Evolutionary conservation across 2,113 vertebrate genomes (phyloP).

Genomic region (Peromyscus californicus): DNA sequence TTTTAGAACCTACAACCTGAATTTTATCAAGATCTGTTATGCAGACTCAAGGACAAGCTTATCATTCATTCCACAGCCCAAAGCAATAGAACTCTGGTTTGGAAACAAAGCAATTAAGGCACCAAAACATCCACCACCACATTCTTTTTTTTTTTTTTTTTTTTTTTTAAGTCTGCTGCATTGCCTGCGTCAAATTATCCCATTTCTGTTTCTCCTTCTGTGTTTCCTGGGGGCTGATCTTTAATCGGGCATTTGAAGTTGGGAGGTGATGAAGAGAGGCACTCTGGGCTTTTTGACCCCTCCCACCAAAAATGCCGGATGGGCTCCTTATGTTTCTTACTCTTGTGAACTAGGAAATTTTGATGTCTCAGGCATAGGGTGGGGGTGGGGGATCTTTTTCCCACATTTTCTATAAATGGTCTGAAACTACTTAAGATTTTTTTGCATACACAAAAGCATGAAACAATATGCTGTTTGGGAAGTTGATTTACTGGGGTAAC

Average conservation of each 20-base stretch:
- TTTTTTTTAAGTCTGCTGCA: slow-evolving; percentile 1
- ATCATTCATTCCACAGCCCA: background rate
- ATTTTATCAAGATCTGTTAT: background rate
- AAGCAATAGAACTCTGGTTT: background rate
- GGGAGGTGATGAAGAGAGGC: slow-evolving; percentile 12
- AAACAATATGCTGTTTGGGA: slow-evolving; percentile 20
- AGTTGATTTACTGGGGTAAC: slow-evolving; percentile 4
- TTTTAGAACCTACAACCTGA: background rate
- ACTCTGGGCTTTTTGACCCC: slow-evolving; percentile 43
- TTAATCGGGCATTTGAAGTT: slow-evolving; percentile 53
- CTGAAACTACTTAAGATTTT: slow-evolving; percentile 56
- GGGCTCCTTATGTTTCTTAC: background rate
- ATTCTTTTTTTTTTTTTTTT: slow-evolving; percentile 42
- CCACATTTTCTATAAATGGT: slow-evolving; percentile 37
- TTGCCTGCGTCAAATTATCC: slow-evolving; percentile 56
- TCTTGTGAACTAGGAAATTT: slow-evolving; percentile 22
- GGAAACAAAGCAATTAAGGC: slow-evolving; percentile 26
- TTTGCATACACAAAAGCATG: slow-evolving; percentile 4
- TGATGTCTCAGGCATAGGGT: slow-evolving; percentile 21
- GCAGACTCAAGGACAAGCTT: background rate
- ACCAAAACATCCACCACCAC: background rate
- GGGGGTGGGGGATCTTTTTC: background rate
- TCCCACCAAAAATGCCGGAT: background rate
- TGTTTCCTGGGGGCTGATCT: slow-evolving; percentile 44
- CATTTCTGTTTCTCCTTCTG: slow-evolving; percentile 22